These are phyloP conservation scores for Gastrophryne carolinensis DNA, from an alignment of 2,797 vertebrate species.

Conservation along the genomic window DNA sequence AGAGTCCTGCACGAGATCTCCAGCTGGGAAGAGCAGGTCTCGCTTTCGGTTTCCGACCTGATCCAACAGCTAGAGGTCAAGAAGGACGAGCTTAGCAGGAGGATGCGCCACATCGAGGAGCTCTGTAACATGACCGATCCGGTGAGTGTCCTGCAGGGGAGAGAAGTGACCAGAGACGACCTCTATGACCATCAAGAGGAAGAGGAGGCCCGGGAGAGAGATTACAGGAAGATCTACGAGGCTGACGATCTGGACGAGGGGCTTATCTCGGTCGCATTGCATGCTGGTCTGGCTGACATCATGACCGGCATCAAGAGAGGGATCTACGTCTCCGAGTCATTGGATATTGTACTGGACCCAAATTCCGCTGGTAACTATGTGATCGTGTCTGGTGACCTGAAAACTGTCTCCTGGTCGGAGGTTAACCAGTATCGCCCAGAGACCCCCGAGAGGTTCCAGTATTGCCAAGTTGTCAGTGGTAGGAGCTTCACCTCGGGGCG, in stretches of 20 bases:
- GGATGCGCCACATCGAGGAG: slow-evolving; percentile 10
- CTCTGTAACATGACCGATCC: slow-evolving; percentile 17
- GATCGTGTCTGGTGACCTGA: slow-evolving; percentile 5
- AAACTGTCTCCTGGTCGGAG: not conserved
- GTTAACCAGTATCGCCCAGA: not conserved
- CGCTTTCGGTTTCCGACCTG: slow-evolving; percentile 6
- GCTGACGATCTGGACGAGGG: not conserved
- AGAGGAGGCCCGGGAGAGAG: slow-evolving; percentile 3
- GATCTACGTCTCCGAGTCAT: not conserved
- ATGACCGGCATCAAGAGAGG: not conserved
- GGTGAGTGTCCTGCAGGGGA: slow-evolving; percentile 6
- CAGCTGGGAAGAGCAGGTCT: slow-evolving; percentile 11
- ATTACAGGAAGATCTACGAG: slow-evolving; percentile 3
- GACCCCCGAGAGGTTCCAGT: slow-evolving; percentile 15
- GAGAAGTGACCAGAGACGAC: not conserved
- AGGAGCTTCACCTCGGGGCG: not conserved
- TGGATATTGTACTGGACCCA: slow-evolving; percentile 26
- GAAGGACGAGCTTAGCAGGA: slow-evolving; percentile 11
- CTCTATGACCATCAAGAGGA: not conserved
- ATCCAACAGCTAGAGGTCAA: slow-evolving; percentile 25
- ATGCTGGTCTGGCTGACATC: slow-evolving; percentile 1
- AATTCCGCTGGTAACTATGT: slow-evolving; percentile 30
- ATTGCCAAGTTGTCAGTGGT: slow-evolving; percentile 9
- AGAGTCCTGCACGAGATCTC: slow-evolving; percentile 19
- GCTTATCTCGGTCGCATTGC: slow-evolving; percentile 3